These are phyloP conservation scores for Lepidothrix coronata DNA, from an alignment of 2,113 vertebrate genomes.

Conservation along the genomic window DNA sequence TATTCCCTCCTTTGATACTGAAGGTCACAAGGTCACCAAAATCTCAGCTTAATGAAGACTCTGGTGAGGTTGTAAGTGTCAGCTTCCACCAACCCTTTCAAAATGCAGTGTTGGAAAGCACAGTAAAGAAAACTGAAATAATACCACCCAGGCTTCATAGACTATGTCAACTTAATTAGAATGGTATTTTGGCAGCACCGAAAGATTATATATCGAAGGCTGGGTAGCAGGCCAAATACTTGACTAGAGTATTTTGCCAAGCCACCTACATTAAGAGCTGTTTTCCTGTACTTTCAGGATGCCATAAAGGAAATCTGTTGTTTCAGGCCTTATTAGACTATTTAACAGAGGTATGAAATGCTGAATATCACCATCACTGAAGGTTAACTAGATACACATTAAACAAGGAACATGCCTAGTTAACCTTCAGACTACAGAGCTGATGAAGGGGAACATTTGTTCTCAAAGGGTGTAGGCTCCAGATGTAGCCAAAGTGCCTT, in stretches of 20 bases:
- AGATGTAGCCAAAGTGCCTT: background rate
- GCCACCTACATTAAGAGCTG: constrained; percentile 44
- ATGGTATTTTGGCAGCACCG: constrained; percentile 56
- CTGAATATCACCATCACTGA: background rate
- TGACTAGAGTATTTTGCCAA: constrained; percentile 40
- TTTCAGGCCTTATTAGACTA: background rate
- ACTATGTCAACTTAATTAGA: constrained; percentile 54
- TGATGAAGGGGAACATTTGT: background rate
- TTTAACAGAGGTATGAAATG: background rate
- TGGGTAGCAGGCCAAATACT: constrained; percentile 55
- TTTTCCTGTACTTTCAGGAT: constrained; percentile 14
- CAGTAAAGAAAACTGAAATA: constrained; percentile 5
- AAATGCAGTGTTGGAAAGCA: background rate
- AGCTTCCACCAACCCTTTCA: constrained; percentile 16
- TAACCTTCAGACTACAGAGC: constrained; percentile 5
- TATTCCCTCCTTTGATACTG: constrained; percentile 23
- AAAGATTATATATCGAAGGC: constrained; percentile 53
- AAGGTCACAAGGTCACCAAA: constrained; percentile 22
- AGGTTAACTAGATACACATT: background rate
- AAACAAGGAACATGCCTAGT: background rate
- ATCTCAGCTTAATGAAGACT: constrained; percentile 10
- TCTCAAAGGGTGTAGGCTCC: background rate
- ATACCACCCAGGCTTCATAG: constrained; percentile 55
- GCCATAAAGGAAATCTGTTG: constrained; percentile 4
- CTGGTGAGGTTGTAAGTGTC: background rate